Percentiles rank a stretch among this genome's conserved stretches.
Evolutionary conservation across 1,140 invertebrate genomes (phyloP).

Genomic region (Artemia franciscana): DNA sequence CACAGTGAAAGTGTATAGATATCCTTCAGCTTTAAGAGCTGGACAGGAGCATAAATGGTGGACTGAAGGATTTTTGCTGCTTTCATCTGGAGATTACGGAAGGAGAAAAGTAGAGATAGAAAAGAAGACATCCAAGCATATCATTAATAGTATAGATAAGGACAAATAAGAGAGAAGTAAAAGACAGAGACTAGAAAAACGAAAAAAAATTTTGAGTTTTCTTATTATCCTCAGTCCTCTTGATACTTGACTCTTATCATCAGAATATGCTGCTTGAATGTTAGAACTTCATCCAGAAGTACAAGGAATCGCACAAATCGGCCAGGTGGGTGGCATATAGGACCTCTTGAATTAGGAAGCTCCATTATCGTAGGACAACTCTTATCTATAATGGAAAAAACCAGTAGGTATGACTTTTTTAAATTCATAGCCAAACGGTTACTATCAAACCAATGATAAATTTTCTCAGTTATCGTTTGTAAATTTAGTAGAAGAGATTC

Average conservation of each 20-base stretch:
- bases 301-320: background rate
- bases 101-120: background rate
- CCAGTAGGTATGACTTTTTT: background rate
- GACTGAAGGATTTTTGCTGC: background rate
- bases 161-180: background rate
- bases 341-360: background rate
- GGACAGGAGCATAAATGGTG: background rate
- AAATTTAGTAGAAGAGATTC: background rate
- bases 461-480: background rate
- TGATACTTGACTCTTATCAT: background rate
- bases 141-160: background rate
- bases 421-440: background rate
- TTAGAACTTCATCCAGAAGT: background rate
- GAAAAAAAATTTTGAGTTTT: background rate
- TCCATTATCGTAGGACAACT: background rate
- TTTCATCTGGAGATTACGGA: background rate
- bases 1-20: too few relatives aligned
- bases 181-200: background rate
- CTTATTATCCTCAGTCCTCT: background rate
- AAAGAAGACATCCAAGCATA: background rate
- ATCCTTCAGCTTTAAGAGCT: too few relatives aligned
- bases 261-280: background rate
- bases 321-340: background rate
- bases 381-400: background rate
- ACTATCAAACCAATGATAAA: background rate